Base-by-base conservation (phyloP, 2,797 vertebrate genomes). In the Lacerta viridis region DNA sequence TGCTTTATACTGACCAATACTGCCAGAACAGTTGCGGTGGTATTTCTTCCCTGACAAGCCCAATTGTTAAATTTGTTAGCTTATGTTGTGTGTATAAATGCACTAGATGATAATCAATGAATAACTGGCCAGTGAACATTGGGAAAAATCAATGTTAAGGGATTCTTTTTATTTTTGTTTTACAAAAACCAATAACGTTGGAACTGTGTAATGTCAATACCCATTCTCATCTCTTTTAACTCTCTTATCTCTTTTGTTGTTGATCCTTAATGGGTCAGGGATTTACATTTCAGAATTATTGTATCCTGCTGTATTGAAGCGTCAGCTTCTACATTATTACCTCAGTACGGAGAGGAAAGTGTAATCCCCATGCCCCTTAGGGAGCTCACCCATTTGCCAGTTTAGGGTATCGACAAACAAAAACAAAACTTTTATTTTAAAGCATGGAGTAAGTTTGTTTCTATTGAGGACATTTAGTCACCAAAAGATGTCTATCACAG, bases 91-190 rank as follows among this genome's bases (percentile, higher is more conserved):
- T 69, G 33, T 76, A 82, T 69, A 55, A 84, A 84, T 80, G 61
- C 59, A 61, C 39, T 75, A 84, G 69, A 75, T 86, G n/a, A 83
- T 80, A 86, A 83, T 80, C 41, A 55, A 50, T 71, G 64, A 82
- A 79, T 68, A 84, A 89, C 80, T 88, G 43, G 20, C 76, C 23
- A 61, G 75, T 76, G 43, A 86, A 76, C 66, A 66, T n/a, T 85
- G 29, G 82, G 59, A 46, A 68, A 23, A 87, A 90, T 81, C 71
- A 81, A 76, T 75, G 43, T 50, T 36, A 68, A 76, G 3, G 88
- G 78, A 85, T 89, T 85, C 33, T 84, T 72, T 41, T 66, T 41
- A 20, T 27, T 88, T 78, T 80, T 86, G 78, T 76, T 89, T 85
- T 75, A 81, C 43, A 66, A 79, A 80, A 55, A 46, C 69, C 76